These are phyloP conservation scores for Hydrotaea cyrtoneurina DNA, from an alignment of 2,888 invertebrate genomes.

Conservation along the genomic window DNA sequence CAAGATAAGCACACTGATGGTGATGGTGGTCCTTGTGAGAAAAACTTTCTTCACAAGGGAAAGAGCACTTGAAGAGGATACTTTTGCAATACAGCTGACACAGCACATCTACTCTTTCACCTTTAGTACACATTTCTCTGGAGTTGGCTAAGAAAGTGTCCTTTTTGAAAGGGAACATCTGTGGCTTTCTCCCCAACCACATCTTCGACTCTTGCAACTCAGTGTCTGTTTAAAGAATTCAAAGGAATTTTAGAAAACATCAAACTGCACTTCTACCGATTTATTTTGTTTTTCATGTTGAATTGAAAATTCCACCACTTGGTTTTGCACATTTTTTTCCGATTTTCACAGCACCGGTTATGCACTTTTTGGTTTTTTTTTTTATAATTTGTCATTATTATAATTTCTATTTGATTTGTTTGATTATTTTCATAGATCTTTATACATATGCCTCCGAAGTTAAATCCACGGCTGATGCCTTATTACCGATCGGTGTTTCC, in stretches of 20 bases:
- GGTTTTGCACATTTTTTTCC: constrained; percentile 1
- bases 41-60: no score
- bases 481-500: constrained; percentile 27
- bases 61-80: background rate
- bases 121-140: no score
- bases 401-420: background rate
- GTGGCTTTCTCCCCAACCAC: no score
- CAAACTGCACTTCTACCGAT: background rate
- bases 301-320: no score
- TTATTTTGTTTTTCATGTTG: background rate
- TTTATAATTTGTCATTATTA: constrained; percentile 8
- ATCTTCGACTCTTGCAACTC: no score
- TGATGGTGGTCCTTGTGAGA: no score
- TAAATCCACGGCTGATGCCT: background rate
- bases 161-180: no score
- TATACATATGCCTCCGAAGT: constrained; percentile 27
- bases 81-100: background rate
- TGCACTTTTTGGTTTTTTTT: constrained; percentile 1
- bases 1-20: background rate
- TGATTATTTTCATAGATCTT: constrained; percentile 17
- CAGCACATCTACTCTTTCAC: background rate
- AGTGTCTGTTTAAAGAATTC: no score
- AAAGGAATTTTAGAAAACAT: background rate
- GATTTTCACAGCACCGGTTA: background rate
- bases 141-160: no score